phyloP scores from a whole-genome alignment of 1,140 invertebrate species.

The Sitodiplosis mosellana region DNA sequence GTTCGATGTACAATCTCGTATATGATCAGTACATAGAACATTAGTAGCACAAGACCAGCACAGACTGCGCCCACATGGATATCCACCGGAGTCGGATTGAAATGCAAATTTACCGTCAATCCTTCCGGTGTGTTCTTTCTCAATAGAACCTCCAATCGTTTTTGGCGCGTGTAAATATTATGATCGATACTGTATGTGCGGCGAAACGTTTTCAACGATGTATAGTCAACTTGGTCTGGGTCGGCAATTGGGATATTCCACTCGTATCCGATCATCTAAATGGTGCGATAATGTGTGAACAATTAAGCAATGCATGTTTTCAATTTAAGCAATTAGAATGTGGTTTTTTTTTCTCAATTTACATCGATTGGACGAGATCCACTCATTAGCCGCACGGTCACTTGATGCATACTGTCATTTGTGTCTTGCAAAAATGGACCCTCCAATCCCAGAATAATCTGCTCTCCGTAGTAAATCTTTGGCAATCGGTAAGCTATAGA shows the following conservation, averaged over 20 bases:
- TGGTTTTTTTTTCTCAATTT: not conserved
- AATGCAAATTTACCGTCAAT: slow-evolving; percentile 13
- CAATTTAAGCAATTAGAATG: slow-evolving; percentile 5
- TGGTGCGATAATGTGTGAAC: slow-evolving; percentile 13
- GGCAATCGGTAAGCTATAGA: not conserved
- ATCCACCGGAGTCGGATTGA: slow-evolving; percentile 36
- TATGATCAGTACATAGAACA: slow-evolving; percentile 54
- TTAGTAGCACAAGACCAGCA: slow-evolving; percentile 40
- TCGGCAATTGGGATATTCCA: not conserved
- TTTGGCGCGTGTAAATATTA: slow-evolving; percentile 9
- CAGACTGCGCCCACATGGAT: slow-evolving; percentile 38
- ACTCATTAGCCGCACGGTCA: not conserved
- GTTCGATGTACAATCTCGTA: slow-evolving; percentile 55
- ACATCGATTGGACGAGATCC: not conserved
- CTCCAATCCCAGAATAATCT: not conserved
- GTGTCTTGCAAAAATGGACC: too few relatives aligned
- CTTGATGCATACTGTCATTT: too few relatives aligned
- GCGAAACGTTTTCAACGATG: not conserved
- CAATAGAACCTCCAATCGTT: not conserved
- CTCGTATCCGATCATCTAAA: not conserved
- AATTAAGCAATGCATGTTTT: slow-evolving; percentile 22
- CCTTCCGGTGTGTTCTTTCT: not conserved
- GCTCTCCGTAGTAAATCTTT: not conserved
- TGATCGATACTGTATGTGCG: not conserved
- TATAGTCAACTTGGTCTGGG: not conserved